phyloP scores from a whole-genome alignment of 2,888 invertebrate genomes.

The Osmoderma eremita region DNA sequence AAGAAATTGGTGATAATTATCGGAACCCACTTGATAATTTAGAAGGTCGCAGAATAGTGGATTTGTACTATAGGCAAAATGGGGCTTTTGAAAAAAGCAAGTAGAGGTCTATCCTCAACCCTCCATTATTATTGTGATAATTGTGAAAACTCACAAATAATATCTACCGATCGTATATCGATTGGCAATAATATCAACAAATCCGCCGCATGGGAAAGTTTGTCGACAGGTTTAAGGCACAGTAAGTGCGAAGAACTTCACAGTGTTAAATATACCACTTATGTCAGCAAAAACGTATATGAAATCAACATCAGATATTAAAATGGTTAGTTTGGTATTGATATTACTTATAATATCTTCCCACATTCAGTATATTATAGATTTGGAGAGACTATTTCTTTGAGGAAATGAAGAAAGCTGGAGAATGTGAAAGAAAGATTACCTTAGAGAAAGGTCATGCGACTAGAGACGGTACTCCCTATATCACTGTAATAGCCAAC shows the following conservation, averaged over 20 bases:
- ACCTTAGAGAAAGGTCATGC: neutral
- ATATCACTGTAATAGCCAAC: conserved; percentile 6
- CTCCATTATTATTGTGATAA: conserved; percentile 6
- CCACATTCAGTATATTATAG: neutral
- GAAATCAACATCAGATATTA: neutral
- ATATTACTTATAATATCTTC: neutral
- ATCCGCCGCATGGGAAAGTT: conserved; percentile 5
- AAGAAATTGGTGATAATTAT: no score
- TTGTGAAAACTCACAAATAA: neutral
- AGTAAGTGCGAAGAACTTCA: conserved; percentile 9
- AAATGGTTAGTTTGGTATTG: neutral
- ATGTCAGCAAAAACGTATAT: neutral
- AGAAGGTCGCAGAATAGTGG: neutral
- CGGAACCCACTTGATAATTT: no score
- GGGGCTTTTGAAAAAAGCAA: neutral
- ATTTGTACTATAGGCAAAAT: neutral
- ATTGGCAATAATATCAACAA: neutral
- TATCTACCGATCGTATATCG: neutral
- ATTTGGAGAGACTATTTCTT: neutral
- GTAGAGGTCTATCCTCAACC: neutral
- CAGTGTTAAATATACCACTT: conserved; percentile 1
- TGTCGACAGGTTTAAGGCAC: conserved; percentile 2
- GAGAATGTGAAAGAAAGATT: neutral
- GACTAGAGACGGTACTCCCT: conserved; percentile 10
- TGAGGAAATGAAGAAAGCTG: neutral